Evolutionary conservation across 2,888 invertebrate genomes (phyloP).

Genomic region (Cephus pygmeus): DNA sequence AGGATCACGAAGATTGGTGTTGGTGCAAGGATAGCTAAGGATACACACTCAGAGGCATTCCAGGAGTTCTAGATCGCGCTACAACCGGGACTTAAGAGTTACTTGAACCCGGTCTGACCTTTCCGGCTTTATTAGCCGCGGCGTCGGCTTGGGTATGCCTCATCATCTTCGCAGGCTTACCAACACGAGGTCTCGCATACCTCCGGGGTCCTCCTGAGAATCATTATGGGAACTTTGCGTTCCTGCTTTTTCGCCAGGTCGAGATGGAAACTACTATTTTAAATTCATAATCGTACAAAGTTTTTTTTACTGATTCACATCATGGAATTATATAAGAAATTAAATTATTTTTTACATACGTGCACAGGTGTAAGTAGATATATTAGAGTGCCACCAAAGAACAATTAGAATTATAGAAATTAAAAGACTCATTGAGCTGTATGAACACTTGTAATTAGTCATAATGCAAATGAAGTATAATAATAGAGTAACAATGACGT

Average conservation of each 20-base stretch:
- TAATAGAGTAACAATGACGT: background rate
- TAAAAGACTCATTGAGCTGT: background rate
- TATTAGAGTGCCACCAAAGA: background rate
- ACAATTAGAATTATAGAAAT: background rate
- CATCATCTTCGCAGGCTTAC: constrained; percentile 44
- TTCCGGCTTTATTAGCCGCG: constrained; percentile 55
- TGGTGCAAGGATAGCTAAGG: background rate
- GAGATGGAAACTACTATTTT: background rate
- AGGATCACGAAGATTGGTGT: background rate
- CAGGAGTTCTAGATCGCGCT: constrained; percentile 18
- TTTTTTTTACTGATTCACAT: background rate
- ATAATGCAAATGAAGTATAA: background rate
- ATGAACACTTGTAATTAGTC: background rate
- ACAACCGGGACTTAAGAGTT: constrained; percentile 26
- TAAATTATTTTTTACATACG: background rate
- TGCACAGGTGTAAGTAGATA: background rate
- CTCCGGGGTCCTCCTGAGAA: constrained; percentile 41
- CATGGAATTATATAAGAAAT: background rate
- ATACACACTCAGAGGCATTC: background rate
- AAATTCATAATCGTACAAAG: background rate
- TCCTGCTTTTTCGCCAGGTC: background rate
- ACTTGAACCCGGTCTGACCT: constrained; percentile 53
- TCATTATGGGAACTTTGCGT: background rate
- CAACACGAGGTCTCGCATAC: constrained; percentile 44
- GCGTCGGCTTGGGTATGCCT: constrained; percentile 43